Percentiles rank a stretch among this genome's conserved stretches.
phyloP scores from a whole-genome alignment of 2,797 vertebrate species.

The Chelon auratus region DNA sequence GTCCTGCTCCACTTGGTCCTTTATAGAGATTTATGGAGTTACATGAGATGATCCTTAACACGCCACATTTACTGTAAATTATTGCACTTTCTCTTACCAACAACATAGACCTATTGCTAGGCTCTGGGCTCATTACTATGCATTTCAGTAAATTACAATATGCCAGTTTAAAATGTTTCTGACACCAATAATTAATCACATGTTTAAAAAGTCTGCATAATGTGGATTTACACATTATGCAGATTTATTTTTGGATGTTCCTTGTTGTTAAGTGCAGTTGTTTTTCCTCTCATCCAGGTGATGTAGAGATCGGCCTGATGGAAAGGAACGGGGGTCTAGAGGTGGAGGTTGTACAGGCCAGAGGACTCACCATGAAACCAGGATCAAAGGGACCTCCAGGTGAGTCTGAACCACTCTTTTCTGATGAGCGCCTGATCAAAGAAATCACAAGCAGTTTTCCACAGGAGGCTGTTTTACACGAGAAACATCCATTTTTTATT shows the following conservation, averaged over 20 bases:
- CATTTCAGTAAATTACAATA: no score
- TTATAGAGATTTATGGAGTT: no score
- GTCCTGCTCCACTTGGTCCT: no score
- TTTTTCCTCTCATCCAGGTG: constrained; percentile 82
- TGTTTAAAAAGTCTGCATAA: no score
- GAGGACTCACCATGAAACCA: constrained; percentile 94
- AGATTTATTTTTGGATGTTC: no score
- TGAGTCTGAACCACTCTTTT: constrained; percentile 51
- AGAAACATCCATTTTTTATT: neutral
- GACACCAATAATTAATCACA: no score
- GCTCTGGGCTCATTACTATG: no score
- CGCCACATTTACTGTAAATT: no score
- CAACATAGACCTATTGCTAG: no score
- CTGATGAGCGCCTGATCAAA: neutral
- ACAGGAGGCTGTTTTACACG: neutral
- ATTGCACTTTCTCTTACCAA: no score
- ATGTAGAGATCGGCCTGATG: constrained; percentile 95
- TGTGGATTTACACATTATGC: neutral
- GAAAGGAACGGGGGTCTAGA: constrained; percentile 96
- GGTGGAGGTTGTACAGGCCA: constrained; percentile 97
- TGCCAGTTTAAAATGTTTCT: no score
- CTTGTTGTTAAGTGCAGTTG: neutral
- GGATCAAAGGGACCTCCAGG: constrained; percentile 97
- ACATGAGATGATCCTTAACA: no score
- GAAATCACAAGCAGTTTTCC: neutral